Evolutionary conservation across 2,113 vertebrate species (phyloP), one percentile per base, ranked within the genome.

Genomic region (Tyrannus savana): DNA sequence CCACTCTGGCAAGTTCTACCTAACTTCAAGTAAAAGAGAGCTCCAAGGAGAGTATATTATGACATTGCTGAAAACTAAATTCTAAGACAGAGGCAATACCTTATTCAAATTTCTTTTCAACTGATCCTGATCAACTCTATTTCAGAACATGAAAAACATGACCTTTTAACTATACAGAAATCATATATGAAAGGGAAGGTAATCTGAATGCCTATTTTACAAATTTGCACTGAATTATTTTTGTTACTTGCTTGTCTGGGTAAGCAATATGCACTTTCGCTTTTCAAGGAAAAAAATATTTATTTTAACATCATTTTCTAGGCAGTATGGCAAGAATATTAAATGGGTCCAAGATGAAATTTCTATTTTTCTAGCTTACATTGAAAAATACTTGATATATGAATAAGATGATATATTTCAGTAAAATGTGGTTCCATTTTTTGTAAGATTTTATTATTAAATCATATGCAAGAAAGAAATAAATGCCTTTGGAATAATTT

Each of bases 291-390:
- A 55, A 69, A 69, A 60, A 63, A 23, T 37, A 55, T 11, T 63
- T 91, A 69, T 94, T 85, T 87, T 75, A 68, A 39, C 11, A 7
- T 44, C 0, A 0, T 59, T 84, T 88, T 86, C 56, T 83, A 83
- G 23, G 10, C 14, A 85, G 6, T 83, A 49, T 27, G 83, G 28
- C 9, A 72, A 19, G 33, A 83, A 59, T 83, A 83, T 80, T 83
- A 3, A 16, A 22, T 31, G 72, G 60, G 31, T 86, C 68, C 73
- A 90, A 60, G 72, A 7, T 78, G 12, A 77, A 88, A 88, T 90
- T 86, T 94, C 39, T 96, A 76, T 86, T 95, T 96, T 95, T 95
- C 42, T 94, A 93, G 10, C 19, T 85, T 85, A 24, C 12, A 44
- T 84, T 58, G 46, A 85, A 84, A 95, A 80, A 55, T 1, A 0